A percentile compares a stretch with the other conserved stretches of the same genome.
phyloP scores from a whole-genome alignment of 2,888 invertebrate species.

The Chaitophorus viminalis region DNA sequence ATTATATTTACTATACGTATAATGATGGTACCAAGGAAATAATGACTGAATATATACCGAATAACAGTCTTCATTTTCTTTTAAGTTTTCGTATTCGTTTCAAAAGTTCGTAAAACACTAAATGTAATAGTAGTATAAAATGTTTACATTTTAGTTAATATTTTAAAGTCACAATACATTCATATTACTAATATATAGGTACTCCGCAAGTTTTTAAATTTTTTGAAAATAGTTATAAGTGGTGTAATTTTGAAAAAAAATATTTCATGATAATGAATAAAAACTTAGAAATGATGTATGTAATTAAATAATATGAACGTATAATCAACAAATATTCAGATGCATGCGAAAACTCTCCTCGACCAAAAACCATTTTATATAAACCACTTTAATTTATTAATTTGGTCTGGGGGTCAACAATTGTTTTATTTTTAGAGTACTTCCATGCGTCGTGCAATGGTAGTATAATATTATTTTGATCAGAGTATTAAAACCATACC shows the following conservation, averaged over 20 bases:
- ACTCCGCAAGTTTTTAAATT: neutral
- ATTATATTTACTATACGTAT: neutral
- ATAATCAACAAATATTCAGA: too few relatives aligned
- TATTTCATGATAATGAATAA: neutral
- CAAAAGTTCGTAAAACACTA: neutral
- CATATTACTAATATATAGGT: neutral
- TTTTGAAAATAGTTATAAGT: neutral
- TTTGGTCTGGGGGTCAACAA: too few relatives aligned
- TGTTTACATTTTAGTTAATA: neutral
- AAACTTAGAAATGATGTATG: too few relatives aligned
- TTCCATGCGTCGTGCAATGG: too few relatives aligned
- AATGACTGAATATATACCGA: constrained; percentile 1
- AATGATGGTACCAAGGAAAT: neutral
- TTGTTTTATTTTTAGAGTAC: too few relatives aligned
- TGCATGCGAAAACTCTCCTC: too few relatives aligned
- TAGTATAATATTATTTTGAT: too few relatives aligned
- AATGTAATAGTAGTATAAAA: neutral
- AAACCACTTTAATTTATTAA: too few relatives aligned
- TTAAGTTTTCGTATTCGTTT: neutral
- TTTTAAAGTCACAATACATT: neutral
- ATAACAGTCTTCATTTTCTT: neutral
- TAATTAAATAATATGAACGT: too few relatives aligned
- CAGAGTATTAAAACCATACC: too few relatives aligned
- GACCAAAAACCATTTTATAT: too few relatives aligned
- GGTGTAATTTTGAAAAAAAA: neutral